Percentiles rank a stretch among this genome's conserved stretches.
Conservation (phyloP, 2,797 vertebrate species). For the Gymnoscopelus braueri region DNA sequence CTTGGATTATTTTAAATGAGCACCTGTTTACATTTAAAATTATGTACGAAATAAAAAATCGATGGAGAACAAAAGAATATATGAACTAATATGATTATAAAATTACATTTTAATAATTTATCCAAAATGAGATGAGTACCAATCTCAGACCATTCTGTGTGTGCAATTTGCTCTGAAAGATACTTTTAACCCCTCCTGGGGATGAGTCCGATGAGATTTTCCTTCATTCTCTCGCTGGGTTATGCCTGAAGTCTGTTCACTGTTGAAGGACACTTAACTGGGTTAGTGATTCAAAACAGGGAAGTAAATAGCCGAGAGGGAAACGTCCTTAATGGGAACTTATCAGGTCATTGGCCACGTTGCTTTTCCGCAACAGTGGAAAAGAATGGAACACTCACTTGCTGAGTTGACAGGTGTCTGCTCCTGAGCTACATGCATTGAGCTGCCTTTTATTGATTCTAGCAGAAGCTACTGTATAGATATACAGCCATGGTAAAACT, state of each 20-base stretch:
- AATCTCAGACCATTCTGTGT: neutral
- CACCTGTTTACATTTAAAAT: too few relatives aligned
- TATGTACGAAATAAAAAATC: too few relatives aligned
- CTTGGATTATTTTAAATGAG: too few relatives aligned
- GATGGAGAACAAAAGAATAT: too few relatives aligned
- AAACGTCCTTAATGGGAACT: conserved; percentile 7
- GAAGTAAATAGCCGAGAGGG: conserved; percentile 9
- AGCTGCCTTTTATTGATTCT: conserved; percentile 39
- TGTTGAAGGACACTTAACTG: neutral
- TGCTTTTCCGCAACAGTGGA: conserved; percentile 15
- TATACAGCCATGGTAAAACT: conserved; percentile 11
- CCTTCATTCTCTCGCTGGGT: neutral
- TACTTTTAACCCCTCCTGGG: neutral
- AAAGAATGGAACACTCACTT: conserved; percentile 2
- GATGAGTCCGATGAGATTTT: neutral
- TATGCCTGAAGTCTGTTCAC: neutral
- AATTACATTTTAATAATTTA: too few relatives aligned
- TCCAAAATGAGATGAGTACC: conserved; percentile 1
- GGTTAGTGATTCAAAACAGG: neutral
- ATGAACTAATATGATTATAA: too few relatives aligned
- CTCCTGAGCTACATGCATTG: conserved; percentile 19
- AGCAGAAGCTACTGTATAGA: conserved; percentile 6
- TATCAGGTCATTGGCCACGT: neutral
- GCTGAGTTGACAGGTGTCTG: conserved; percentile 1
- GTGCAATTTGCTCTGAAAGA: neutral